Percentiles rank a stretch among this genome's conserved stretches.
Evolutionary conservation across 92 coral and sea anemone genomes (phyloP).

Genomic region (Isaurus tuberculatus): DNA sequence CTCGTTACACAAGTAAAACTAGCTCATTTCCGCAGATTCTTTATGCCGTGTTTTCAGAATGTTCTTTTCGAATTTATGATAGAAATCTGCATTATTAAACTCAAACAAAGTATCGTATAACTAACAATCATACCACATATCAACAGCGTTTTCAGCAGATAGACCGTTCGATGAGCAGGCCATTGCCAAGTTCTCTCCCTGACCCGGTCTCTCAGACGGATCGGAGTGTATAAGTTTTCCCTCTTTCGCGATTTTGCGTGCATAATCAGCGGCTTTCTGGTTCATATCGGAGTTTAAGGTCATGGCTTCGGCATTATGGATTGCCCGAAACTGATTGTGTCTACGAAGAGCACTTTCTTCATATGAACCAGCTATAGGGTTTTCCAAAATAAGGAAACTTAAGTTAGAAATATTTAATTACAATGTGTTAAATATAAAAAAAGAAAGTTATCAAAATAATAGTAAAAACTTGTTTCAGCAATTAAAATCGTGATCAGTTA

Average conservation of each 20-base stretch:
- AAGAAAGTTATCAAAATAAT: no score
- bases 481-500: no score
- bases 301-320: conserved; percentile 75
- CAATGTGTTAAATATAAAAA: no score
- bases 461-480: no score
- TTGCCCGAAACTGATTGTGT: conserved; percentile 80
- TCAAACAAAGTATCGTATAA: not conserved
- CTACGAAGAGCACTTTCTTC: conserved; percentile 57
- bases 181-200: conserved; percentile 89
- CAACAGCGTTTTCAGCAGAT: conserved; percentile 64
- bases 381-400: no score
- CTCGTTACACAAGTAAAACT: no score
- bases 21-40: no score
- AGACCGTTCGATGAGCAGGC: conserved; percentile 64
- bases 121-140: conserved; percentile 48
- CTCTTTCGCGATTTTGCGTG: conserved; percentile 63
- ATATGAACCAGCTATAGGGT: conserved; percentile 16
- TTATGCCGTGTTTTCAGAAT: no score
- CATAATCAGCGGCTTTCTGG: conserved; percentile 75
- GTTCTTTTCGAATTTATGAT: not conserved
- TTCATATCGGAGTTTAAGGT: conserved; percentile 71
- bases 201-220: conserved; percentile 50
- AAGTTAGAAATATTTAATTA: no score
- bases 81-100: not conserved
- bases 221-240: conserved; percentile 75